Percentiles rank a stretch among this genome's conserved stretches.
These are phyloP conservation scores for Emberiza fucata DNA, from an alignment of 2,113 vertebrate species.

Conservation along the genomic window DNA sequence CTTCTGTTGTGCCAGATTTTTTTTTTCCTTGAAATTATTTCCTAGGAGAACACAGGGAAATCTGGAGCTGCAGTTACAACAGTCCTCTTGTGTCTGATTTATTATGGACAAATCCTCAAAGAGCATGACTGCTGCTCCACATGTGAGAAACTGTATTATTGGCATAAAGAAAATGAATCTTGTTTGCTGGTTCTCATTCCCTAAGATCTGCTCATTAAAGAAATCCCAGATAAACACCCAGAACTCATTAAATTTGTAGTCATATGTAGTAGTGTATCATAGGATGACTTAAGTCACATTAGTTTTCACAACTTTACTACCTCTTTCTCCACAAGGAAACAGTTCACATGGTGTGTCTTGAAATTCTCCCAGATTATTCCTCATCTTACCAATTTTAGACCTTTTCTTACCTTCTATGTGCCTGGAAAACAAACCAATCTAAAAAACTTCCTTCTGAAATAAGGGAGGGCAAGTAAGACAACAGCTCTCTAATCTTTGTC, in stretches of 20 bases:
- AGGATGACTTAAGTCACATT: not conserved
- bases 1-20: not conserved
- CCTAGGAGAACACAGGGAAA: slow-evolving; percentile 15
- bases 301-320: slow-evolving; percentile 44
- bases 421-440: not conserved
- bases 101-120: not conserved
- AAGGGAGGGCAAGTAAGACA: not conserved
- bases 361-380: not conserved
- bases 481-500: not conserved
- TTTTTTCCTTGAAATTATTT: not conserved
- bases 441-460: not conserved
- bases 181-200: not conserved
- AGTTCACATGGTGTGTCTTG: not conserved
- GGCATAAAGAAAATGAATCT: not conserved
- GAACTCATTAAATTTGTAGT: not conserved
- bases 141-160: not conserved
- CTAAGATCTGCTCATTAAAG: not conserved
- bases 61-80: not conserved
- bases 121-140: not conserved
- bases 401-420: not conserved
- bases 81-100: not conserved
- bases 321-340: slow-evolving; percentile 37
- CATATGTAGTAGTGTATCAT: not conserved
- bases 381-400: not conserved
- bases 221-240: not conserved